These are phyloP conservation scores for Patiria miniata DNA, from an alignment of 35 echinoderm and acorn worm genomes.

Conservation along the genomic window DNA sequence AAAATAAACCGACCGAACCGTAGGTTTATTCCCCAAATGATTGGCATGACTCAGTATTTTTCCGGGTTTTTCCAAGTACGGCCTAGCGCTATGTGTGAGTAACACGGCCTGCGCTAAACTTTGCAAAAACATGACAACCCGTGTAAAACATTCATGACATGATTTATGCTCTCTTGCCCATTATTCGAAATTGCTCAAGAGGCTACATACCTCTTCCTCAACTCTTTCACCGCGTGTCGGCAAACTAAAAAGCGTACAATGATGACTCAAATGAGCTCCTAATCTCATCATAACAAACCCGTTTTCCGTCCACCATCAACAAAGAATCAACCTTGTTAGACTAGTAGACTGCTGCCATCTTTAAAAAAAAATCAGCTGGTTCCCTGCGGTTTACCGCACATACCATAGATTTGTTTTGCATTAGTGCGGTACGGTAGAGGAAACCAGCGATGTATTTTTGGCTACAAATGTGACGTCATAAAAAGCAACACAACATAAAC, in stretches of 20 bases:
- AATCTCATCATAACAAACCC: neutral
- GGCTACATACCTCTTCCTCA: constrained; percentile 13
- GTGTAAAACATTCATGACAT: no score
- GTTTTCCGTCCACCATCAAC: neutral
- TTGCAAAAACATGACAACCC: no score
- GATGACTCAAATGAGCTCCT: neutral
- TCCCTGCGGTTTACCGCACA: constrained; percentile 16
- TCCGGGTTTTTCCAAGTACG: no score
- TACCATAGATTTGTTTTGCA: neutral
- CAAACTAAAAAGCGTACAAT: neutral
- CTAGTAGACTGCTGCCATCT: neutral
- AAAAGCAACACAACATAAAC: neutral
- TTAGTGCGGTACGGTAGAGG: neutral
- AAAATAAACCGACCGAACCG: no score
- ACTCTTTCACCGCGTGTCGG: neutral
- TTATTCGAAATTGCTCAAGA: neutral
- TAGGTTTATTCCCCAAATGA: no score
- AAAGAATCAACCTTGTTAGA: neutral
- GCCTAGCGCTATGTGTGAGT: no score
- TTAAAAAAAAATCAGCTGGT: neutral
- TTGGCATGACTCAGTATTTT: no score
- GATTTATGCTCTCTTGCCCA: no score
- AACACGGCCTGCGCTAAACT: no score
- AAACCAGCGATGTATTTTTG: constrained; percentile 7
- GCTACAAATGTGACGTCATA: constrained; percentile 9